Percentiles rank a stretch among this genome's conserved stretches.
Evolutionary conservation across 2,113 vertebrate genomes (phyloP).

Genomic region (Pachyramphus minor): DNA sequence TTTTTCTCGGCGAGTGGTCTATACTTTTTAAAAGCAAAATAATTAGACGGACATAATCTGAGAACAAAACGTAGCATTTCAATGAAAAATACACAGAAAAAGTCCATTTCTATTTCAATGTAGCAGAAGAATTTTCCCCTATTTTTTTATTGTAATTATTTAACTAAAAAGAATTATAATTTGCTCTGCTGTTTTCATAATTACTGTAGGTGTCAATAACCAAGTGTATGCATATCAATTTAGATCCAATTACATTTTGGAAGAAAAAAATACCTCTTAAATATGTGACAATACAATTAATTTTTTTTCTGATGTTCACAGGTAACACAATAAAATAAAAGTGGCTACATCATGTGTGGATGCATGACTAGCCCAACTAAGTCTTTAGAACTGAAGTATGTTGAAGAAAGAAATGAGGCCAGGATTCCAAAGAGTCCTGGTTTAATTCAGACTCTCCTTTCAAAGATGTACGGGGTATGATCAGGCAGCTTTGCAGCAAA

Average conservation of each 20-base stretch:
- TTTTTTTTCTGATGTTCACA: neutral
- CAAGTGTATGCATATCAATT: neutral
- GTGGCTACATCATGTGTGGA: neutral
- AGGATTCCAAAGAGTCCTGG: neutral
- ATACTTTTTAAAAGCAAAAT: neutral
- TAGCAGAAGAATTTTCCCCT: neutral
- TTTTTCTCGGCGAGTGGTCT: neutral
- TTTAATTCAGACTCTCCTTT: neutral
- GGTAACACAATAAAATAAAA: neutral
- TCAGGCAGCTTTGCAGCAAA: neutral
- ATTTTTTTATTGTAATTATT: slow-evolving; percentile 8
- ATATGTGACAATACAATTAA: neutral
- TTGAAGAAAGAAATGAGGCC: neutral
- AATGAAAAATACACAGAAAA: neutral
- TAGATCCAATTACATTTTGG: neutral
- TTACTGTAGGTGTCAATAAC: neutral
- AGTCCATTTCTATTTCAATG: neutral
- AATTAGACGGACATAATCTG: neutral
- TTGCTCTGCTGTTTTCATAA: neutral
- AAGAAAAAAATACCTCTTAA: neutral
- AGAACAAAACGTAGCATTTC: neutral
- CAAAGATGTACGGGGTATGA: neutral
- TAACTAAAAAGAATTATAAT: neutral
- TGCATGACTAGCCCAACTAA: neutral
- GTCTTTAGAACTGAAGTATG: neutral